phyloP scores from a whole-genome alignment of 2,888 invertebrate species.

The Dynastes grantii region DNA sequence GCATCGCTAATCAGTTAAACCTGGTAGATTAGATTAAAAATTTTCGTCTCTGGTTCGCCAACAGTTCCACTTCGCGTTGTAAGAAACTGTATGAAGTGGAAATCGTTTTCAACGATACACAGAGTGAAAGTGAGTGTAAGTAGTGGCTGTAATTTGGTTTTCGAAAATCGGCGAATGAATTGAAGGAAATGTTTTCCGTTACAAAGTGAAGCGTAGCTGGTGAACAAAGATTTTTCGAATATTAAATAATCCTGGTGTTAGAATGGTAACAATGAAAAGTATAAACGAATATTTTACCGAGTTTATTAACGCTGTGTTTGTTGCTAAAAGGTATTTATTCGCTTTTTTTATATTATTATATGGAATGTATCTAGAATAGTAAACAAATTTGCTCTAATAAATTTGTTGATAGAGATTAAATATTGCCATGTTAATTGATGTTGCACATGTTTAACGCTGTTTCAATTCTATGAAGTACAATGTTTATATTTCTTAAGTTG shows the following conservation, averaged over 20 bases:
- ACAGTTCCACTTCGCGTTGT: not conserved
- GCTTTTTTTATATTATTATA: not conserved
- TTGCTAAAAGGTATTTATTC: conserved; percentile 24
- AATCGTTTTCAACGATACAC: conserved; percentile 7
- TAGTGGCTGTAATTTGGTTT: not conserved
- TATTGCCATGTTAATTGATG: too few species aligned
- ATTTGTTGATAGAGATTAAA: too few species aligned
- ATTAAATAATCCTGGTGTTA: not conserved
- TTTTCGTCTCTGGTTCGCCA: not conserved
- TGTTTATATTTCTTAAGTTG: too few species aligned
- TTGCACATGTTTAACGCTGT: too few species aligned
- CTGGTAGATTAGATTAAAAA: conserved; percentile 14
- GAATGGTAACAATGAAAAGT: conserved; percentile 22
- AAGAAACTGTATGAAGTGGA: not conserved
- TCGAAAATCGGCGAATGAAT: not conserved
- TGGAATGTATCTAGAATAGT: not conserved
- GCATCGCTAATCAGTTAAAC: conserved; percentile 23
- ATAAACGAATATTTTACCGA: conserved; percentile 28
- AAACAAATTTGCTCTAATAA: not conserved
- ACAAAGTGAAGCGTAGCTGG: too few species aligned
- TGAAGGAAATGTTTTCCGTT: not conserved
- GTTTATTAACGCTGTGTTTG: conserved; percentile 32
- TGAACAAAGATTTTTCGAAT: not conserved
- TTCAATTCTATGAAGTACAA: too few species aligned
- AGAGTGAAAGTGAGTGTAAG: not conserved